These are phyloP conservation scores for Syngnathus scovelli DNA, from an alignment of 2,113 vertebrate genomes.

Conservation along the genomic window DNA sequence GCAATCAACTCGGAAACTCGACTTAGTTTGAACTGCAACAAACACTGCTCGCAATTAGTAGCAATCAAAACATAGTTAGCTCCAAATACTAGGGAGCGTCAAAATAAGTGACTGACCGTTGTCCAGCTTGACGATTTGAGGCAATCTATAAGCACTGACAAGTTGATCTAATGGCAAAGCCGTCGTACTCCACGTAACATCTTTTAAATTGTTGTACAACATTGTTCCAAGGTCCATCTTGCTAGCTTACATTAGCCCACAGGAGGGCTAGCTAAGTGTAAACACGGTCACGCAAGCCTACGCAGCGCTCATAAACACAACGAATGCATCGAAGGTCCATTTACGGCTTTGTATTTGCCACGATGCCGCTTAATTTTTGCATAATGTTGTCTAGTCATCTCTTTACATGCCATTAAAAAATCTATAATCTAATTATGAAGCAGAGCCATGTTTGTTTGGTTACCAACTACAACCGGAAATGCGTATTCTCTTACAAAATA, in stretches of 20 bases:
- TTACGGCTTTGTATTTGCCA: neutral
- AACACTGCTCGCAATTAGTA: neutral
- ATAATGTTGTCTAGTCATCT: conserved; percentile 3
- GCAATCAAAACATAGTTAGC: conserved; percentile 4
- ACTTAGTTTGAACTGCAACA: neutral
- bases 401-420: conserved; percentile 30
- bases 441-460: conserved; percentile 67
- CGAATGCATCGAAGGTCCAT: conserved; percentile 3
- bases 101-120: conserved; percentile 70
- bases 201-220: conserved; percentile 84
- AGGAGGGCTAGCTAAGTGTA: conserved; percentile 35
- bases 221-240: conserved; percentile 75
- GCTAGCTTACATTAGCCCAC: conserved; percentile 52
- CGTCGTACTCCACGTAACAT: conserved; percentile 89
- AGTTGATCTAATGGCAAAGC: conserved; percentile 86
- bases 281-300: conserved; percentile 44
- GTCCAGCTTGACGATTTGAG: conserved; percentile 86
- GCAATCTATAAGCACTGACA: conserved; percentile 85
- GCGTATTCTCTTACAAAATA: conserved; percentile 30
- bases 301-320: conserved; percentile 3
- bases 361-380: conserved; percentile 13
- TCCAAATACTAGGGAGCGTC: neutral
- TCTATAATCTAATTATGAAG: conserved; percentile 22
- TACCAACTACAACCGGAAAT: conserved; percentile 35
- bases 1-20: neutral